Evolutionary conservation across 2,797 vertebrate species (phyloP), one percentile per base, ranked within the genome.

Genomic region (Notolepis coatsorum): DNA sequence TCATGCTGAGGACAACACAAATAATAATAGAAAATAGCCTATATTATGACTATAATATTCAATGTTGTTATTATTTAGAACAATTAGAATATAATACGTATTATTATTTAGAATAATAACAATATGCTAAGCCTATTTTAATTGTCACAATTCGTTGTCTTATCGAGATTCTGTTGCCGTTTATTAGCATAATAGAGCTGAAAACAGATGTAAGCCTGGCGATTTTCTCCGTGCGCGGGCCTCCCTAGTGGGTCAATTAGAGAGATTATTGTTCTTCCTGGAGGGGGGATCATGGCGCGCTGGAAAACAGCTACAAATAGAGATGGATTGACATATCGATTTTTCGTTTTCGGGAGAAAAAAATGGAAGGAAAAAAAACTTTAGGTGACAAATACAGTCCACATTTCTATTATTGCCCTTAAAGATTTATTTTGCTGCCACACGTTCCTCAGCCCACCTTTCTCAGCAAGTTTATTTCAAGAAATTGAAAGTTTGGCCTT

Each of bases 181-280:
- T 85, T 84, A 94, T 96, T 95, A 94, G 90, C 92, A 93, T 93
- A 93, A 92, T 91, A 91, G 93, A 89, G 89, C 80, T 91, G 87
- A 93, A 91, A 96, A 89, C 95, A 96, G 95, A 95, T 96, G 95
- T 94, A 95, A 91, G 93, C 91, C 93, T 90, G 91, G 83, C 94
- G 92, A 89, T 91, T 91, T 91, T 93, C 88, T 66, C 84, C 75
- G 89, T 84, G 91, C 91, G 92, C 90, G 82, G 92, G 88, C 93
- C 95, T 98, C 97, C 97, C 97, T 94, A 94, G 97, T 98, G 96
- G 95, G 94, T 97, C 96, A 98, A 98, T 98, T 99, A 98, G 95
- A 95, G 96, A 97, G 96, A 98, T 99, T 96, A 99, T 98, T 95
- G 96, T 96, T 97, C 93, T 96, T 97, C 95, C 96, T 98, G 87